Conservation (phyloP, 1,140 invertebrate genomes). For the Psilanteris sp. region DNA sequence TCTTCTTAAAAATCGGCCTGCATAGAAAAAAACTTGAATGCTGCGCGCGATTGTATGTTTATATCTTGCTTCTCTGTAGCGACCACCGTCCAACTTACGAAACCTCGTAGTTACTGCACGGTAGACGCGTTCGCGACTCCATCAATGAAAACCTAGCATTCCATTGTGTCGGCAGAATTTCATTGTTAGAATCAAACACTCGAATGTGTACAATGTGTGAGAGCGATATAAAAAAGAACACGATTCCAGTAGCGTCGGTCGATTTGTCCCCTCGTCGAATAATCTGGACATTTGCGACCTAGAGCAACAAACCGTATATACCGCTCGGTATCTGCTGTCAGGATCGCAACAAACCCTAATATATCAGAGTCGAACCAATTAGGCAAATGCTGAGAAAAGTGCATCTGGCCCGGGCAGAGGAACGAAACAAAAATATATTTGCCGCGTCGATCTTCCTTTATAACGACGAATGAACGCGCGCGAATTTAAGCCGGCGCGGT, state of each 20-base stretch:
- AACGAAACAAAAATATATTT: constrained; percentile 7
- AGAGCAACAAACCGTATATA: constrained; percentile 14
- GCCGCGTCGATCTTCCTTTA: too few species aligned
- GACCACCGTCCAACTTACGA: constrained; percentile 35
- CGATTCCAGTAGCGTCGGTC: constrained; percentile 3
- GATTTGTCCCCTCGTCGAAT: constrained; percentile 11
- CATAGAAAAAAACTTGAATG: constrained; percentile 44
- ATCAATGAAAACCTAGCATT: constrained; percentile 39
- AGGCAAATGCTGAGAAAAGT: not conserved
- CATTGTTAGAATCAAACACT: constrained; percentile 29
- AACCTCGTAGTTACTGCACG: constrained; percentile 10
- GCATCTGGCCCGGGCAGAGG: not conserved
- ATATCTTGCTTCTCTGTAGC: constrained; percentile 9
- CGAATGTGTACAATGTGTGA: not conserved
- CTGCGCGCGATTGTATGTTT: constrained; percentile 20
- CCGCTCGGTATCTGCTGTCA: constrained; percentile 4
- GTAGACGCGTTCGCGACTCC: constrained; percentile 10
- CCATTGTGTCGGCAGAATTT: constrained; percentile 20
- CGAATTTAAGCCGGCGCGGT: too few species aligned
- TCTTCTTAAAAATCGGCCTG: constrained; percentile 11
- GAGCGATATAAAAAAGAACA: constrained; percentile 8
- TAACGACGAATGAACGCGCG: too few species aligned
- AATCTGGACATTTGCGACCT: constrained; percentile 10
- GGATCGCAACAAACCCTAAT: not conserved
- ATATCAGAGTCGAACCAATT: not conserved